Conservation (phyloP, 2,797 vertebrate species). For the Rhabdomys pumilio region DNA sequence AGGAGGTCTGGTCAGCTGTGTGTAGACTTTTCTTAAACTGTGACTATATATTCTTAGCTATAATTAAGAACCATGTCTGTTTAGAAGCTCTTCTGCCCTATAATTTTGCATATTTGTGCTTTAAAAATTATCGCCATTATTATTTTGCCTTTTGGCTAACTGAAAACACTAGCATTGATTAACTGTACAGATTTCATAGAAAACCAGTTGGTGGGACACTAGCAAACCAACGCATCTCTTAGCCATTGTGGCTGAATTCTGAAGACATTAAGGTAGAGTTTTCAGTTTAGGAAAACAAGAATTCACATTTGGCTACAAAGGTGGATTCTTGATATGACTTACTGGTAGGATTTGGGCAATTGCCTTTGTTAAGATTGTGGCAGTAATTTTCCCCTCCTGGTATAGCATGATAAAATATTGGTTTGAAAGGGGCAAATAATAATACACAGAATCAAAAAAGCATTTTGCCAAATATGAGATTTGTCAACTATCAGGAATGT, state of each 20-base stretch:
- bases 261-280: not conserved
- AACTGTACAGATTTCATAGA: constrained; percentile 1
- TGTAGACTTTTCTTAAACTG: not conserved
- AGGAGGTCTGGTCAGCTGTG: not conserved
- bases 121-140: not conserved
- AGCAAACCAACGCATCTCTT: not conserved
- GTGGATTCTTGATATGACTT: not conserved
- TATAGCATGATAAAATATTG: not conserved
- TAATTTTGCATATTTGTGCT: not conserved
- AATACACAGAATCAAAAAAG: constrained; percentile 14
- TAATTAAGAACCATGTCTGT: fast-evolving
- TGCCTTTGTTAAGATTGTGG: not conserved
- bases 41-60: not conserved
- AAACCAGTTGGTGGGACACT: not conserved
- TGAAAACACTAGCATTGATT: constrained; percentile 44
- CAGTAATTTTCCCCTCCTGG: not conserved
- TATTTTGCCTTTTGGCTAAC: constrained; percentile 23
- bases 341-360: not conserved
- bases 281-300: not conserved
- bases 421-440: not conserved
- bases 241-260: not conserved
- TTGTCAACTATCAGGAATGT: constrained; percentile 2
- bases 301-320: constrained; percentile 28
- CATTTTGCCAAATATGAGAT: not conserved
- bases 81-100: not conserved